phyloP scores from a whole-genome alignment of 2,888 invertebrate species.

The Agrochola lychnidis region DNA sequence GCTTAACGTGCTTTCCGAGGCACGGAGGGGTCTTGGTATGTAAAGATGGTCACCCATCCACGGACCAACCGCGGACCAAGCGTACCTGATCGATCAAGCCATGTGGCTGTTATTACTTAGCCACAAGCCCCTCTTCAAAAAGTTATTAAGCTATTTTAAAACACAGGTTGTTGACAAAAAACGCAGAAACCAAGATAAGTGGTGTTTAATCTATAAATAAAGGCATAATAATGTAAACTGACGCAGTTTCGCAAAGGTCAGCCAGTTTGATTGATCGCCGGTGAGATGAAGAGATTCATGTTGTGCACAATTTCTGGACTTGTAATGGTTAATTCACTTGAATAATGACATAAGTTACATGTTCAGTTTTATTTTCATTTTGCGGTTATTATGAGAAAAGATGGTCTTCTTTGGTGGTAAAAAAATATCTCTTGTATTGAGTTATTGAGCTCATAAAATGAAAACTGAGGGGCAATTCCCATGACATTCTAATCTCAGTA shows the following conservation, averaged over 20 bases:
- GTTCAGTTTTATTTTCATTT: conserved; percentile 10
- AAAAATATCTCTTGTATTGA: neutral
- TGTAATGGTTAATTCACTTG: conserved; percentile 33
- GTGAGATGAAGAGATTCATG: conserved; percentile 56
- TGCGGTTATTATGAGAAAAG: neutral
- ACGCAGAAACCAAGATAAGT: conserved; percentile 24
- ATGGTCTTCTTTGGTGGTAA: neutral
- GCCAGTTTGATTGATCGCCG: conserved; percentile 60
- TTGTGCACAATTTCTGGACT: conserved; percentile 16
- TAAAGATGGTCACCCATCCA: no score
- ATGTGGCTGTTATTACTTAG: no score
- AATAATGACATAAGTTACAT: conserved; percentile 23
- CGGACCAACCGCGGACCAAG: no score
- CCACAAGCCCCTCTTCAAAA: neutral
- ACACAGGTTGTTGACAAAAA: conserved; percentile 41
- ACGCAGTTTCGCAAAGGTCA: conserved; percentile 60
- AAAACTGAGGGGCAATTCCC: neutral
- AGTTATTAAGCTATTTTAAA: conserved; percentile 40
- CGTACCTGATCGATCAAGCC: no score
- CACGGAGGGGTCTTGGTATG: no score
- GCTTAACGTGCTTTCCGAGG: no score
- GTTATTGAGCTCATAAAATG: neutral
- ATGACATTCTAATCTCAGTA: no score
- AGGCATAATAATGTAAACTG: conserved; percentile 46
- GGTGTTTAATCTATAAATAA: conserved; percentile 59